phyloP scores from a whole-genome alignment of 2,888 invertebrate genomes.

The Fragum sueziense region DNA sequence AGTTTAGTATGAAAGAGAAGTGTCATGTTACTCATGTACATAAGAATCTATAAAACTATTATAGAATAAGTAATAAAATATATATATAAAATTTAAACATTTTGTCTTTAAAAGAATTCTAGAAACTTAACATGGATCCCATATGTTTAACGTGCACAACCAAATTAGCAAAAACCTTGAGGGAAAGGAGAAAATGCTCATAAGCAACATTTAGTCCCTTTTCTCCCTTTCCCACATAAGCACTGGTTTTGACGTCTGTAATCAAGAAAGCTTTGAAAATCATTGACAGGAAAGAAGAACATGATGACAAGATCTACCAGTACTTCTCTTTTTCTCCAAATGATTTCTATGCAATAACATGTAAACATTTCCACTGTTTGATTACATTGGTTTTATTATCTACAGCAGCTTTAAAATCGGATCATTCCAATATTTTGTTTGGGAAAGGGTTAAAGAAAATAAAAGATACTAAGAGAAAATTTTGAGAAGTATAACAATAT shows the following conservation, averaged over 20 bases:
- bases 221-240: neutral
- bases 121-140: too few relatives aligned
- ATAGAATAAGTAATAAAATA: neutral
- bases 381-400: too few relatives aligned
- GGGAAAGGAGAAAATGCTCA: slow-evolving; percentile 8
- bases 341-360: neutral
- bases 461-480: neutral
- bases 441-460: neutral
- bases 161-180: neutral
- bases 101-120: too few relatives aligned
- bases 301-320: neutral
- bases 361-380: too few relatives aligned
- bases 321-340: neutral
- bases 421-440: neutral
- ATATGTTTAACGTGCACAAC: too few relatives aligned
- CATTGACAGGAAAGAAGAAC: neutral
- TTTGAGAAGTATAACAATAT: neutral
- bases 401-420: too few relatives aligned
- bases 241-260: too few relatives aligned
- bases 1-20: neutral
- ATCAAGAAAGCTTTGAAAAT: too few relatives aligned
- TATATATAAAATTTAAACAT: neutral
- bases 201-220: neutral
- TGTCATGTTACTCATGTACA: neutral
- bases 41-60: neutral